Evolutionary conservation across 2,113 vertebrate genomes (phyloP).

Genomic region (Semnornis frantzii): DNA sequence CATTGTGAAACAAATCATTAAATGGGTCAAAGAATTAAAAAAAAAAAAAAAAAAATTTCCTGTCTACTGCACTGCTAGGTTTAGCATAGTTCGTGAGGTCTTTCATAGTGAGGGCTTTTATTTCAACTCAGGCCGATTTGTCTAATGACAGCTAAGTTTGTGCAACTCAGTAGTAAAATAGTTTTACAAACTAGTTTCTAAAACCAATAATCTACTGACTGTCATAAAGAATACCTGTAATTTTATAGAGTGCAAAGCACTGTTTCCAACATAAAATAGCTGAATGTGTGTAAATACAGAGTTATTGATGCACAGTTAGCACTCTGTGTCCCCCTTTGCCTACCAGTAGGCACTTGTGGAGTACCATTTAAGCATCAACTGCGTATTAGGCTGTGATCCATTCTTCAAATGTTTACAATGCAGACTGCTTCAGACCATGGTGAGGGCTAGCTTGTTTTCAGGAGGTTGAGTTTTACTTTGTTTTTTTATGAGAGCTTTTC

Average conservation of each 20-base stretch:
- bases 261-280: neutral
- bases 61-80: neutral
- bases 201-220: neutral
- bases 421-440: neutral
- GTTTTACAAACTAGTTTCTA: neutral
- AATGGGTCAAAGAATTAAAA: neutral
- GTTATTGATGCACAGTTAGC: neutral
- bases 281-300: neutral
- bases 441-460: neutral
- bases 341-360: neutral
- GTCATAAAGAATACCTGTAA: neutral
- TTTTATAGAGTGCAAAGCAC: neutral
- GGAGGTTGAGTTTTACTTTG: neutral
- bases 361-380: neutral
- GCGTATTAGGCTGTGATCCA: neutral
- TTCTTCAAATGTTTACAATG: neutral
- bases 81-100: neutral
- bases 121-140: constrained; percentile 16
- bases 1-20: neutral
- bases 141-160: neutral
- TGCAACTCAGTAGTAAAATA: neutral
- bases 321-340: neutral
- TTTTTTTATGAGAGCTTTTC: neutral
- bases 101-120: neutral
- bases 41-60: constrained; percentile 1